Base-by-base conservation (phyloP, 2,113 vertebrate species). In the Atlantisia rogersi region DNA sequence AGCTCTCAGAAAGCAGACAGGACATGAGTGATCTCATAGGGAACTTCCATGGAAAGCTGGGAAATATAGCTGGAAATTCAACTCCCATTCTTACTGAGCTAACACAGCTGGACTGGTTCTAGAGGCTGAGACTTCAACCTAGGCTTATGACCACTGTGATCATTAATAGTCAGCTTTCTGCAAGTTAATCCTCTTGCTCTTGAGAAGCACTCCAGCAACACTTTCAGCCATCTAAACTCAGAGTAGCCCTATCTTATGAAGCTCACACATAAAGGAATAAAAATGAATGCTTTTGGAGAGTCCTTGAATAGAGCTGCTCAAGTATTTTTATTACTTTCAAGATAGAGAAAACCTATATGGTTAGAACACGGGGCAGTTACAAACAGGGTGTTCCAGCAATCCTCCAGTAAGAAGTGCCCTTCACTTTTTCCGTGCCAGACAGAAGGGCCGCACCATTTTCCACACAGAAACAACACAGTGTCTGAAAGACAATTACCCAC, bases 371-470 rank as follows among this genome's bases (percentile, higher is more conserved):
- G 44, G 28, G 19, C 37, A 63, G 32, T 24, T 77, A 46, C 5
- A 7, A 74, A 88, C 2, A 68, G 9, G 15, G 14, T 16, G 24
- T 39, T 48, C 46, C 35, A 53, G 18, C 68, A 64, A 1, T 26
- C 32, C 77, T 40, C 37, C 29, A 62, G 13, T 6, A 73, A 74
- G 24, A 67, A 86, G 32, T 12, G 29, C 5, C n/a, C 37, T 75
- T 78, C 48, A 7, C 64, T 78, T 56, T 6, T 56, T 6, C 35
- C 37, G 25, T 0, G 0, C 3, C 0, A 5, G n/a, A 17, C 44
- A 80, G 15, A 65, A 86, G 35, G 0, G 0, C 10, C 29, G 15
- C 22, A 13, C 28, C 55, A n/a, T 52, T 10, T 52, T 31, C 52
- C 52, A 20, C 15, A 6, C 70, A 56, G 48, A 39, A 84, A 5